Base-by-base conservation (phyloP, 2,888 invertebrate species). In the Polydrusus tereticollis region DNA sequence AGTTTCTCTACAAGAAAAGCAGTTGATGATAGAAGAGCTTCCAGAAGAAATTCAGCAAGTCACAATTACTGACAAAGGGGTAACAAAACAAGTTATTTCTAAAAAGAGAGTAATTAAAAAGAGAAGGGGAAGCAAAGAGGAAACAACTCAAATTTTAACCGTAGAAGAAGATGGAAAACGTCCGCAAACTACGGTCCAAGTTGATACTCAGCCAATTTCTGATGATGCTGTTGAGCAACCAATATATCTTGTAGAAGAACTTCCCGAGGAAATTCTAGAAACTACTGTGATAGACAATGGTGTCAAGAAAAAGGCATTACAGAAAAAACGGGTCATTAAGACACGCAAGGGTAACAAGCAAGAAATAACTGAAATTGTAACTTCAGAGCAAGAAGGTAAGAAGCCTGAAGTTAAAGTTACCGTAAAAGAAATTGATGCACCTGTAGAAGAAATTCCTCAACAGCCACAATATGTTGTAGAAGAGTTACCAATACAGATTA, bases 341-440 rank as follows among this genome's bases (percentile, higher is more conserved):
- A 86, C 86, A 75, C 83, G 83, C 1, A 85, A 76, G 73, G 86
- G 83, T 62, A 77, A 81, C 47, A 84, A 82, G 76, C 81, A 85
- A 52, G 86, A 87, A 76, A 81, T 57, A 78, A 82, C 86, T 0
- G 84, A 86, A 82, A 86, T 87, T 16, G 79, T 82, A n/a, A 75
- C 75, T 4, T 77, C 80, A 55, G 79, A 80, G 64, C 63, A 74
- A 66, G 79, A 21, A 60, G 76, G 72, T 14, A 72, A 74, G 57
- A 29, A 33, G n/a, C 16, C 47, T 79, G 72, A 26, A 45, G 52
- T 45, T 67, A 73, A 45, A n/a, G 77, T 79, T 26, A 78, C 67
- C 81, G 71, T 80, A 23, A 20, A 23, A 50, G 69, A 69, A 69
- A 72, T 75, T 47, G 33, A 55, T 18, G 29, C 43, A 0, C 36